Percentiles rank a stretch among this genome's conserved stretches.
Evolutionary conservation across 2,888 invertebrate genomes (phyloP).

Genomic region (Monochamus alternatus): DNA sequence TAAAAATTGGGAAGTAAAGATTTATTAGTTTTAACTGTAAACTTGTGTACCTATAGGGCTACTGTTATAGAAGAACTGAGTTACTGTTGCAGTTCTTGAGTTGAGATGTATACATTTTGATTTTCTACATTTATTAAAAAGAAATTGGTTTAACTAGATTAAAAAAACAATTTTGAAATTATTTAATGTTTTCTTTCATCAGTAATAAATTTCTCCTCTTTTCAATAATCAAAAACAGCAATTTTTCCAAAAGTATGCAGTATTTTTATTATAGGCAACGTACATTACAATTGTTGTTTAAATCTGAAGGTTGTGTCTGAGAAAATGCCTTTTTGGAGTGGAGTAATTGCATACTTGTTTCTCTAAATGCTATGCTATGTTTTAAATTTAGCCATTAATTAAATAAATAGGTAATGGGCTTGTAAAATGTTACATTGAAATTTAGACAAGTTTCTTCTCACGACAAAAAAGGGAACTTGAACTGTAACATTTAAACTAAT

Average conservation of each 20-base stretch:
- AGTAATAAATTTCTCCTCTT: neutral
- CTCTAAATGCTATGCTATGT: slow-evolving; percentile 16
- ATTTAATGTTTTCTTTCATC: neutral
- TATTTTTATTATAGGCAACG: neutral
- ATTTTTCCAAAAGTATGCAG: neutral
- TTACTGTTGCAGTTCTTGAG: no score
- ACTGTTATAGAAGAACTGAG: no score
- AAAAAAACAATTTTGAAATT: neutral
- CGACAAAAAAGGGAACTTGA: neutral
- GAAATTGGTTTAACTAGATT: neutral
- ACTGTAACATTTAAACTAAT: neutral
- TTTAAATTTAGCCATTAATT: slow-evolving; percentile 20
- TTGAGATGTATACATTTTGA: no score
- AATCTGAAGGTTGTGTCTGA: slow-evolving; percentile 20
- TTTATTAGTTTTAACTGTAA: no score
- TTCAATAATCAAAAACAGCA: neutral
- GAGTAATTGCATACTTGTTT: slow-evolving; percentile 24
- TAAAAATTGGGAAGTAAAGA: no score
- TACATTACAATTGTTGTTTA: neutral
- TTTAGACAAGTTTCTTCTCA: slow-evolving; percentile 3
- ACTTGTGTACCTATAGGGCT: no score
- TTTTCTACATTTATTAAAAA: no score
- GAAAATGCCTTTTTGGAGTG: slow-evolving; percentile 11
- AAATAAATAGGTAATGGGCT: slow-evolving; percentile 3
- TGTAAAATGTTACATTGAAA: slow-evolving; percentile 13